A percentile compares a stretch with the other conserved stretches of the same genome.
Conservation (phyloP, 1,140 invertebrate genomes). For the Tribolium castaneum region DNA sequence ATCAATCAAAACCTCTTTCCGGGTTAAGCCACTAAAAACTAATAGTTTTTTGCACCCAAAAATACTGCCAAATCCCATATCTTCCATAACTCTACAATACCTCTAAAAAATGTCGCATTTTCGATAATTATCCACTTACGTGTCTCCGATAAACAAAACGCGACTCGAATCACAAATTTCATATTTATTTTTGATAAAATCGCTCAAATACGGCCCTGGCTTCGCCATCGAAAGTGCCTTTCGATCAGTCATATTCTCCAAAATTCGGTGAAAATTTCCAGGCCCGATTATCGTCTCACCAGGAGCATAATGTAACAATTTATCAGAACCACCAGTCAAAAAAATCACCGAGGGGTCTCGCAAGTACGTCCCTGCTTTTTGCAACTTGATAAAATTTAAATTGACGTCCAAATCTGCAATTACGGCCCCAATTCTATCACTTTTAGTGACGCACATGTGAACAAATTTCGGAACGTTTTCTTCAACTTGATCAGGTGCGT, state of each 20-base stretch:
- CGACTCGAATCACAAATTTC: slow-evolving; percentile 41
- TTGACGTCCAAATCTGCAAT: slow-evolving; percentile 54
- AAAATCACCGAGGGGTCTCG: slow-evolving; percentile 55
- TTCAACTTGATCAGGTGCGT: background rate
- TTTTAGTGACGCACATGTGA: background rate
- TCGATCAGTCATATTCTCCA: slow-evolving; percentile 48
- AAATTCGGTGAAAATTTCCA: slow-evolving; percentile 44
- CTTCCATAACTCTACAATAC: slow-evolving; percentile 50
- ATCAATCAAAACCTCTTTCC: slow-evolving; percentile 53
- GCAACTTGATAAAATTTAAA: slow-evolving; percentile 49
- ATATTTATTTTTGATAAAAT: slow-evolving; percentile 49
- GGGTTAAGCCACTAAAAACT: slow-evolving; percentile 56
- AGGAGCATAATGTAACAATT: background rate
- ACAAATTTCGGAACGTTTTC: background rate
- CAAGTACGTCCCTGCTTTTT: slow-evolving; percentile 52
- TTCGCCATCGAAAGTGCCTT: slow-evolving; percentile 53
- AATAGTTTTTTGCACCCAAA: slow-evolving; percentile 58
- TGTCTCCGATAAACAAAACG: slow-evolving; percentile 54
- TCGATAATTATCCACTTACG: slow-evolving; percentile 48
- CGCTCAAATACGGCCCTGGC: slow-evolving; percentile 47
- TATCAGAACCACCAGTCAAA: slow-evolving; percentile 52
- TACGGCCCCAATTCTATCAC: slow-evolving; percentile 57
- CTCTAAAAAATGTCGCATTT: background rate
- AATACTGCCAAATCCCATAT: slow-evolving; percentile 57
- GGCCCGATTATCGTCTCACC: slow-evolving; percentile 44